A percentile compares a stretch with the other conserved stretches of the same genome.
Conservation (phyloP, 2,797 vertebrate genomes). For the Anguilla marmorata region DNA sequence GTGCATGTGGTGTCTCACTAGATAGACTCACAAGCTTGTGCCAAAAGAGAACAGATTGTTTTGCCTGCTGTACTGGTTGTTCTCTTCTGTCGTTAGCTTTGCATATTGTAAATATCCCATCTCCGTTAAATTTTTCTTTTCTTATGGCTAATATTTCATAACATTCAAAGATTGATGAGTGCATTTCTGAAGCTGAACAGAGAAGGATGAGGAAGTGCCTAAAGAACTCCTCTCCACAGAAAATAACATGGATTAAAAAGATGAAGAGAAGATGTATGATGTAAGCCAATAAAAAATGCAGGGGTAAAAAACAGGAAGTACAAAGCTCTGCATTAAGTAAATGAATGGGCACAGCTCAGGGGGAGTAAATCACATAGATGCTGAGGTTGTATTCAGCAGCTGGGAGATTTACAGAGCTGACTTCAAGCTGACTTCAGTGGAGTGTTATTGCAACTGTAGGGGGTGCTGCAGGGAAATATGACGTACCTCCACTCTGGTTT, state of each 20-base stretch:
- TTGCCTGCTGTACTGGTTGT: neutral
- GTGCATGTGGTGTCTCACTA: neutral
- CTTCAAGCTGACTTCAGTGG: neutral
- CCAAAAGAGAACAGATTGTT: conserved; percentile 10
- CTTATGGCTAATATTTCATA: conserved; percentile 63
- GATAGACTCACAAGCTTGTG: neutral
- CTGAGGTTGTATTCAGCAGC: neutral
- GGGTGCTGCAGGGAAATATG: neutral
- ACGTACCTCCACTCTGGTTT: neutral
- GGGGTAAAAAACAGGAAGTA: neutral
- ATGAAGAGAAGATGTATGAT: neutral
- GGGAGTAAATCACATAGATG: neutral
- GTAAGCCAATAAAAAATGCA: neutral
- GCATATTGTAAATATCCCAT: neutral
- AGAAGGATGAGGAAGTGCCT: neutral
- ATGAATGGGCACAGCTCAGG: neutral
- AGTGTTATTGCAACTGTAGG: neutral
- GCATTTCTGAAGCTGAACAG: neutral
- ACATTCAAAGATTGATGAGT: conserved; percentile 69
- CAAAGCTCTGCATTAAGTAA: neutral
- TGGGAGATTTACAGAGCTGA: neutral
- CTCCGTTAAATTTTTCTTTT: neutral
- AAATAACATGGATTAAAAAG: neutral
- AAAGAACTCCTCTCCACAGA: neutral
- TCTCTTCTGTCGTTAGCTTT: neutral